Conservation (phyloP, 2,113 vertebrate genomes). For the Zosterops hypoxanthus region DNA sequence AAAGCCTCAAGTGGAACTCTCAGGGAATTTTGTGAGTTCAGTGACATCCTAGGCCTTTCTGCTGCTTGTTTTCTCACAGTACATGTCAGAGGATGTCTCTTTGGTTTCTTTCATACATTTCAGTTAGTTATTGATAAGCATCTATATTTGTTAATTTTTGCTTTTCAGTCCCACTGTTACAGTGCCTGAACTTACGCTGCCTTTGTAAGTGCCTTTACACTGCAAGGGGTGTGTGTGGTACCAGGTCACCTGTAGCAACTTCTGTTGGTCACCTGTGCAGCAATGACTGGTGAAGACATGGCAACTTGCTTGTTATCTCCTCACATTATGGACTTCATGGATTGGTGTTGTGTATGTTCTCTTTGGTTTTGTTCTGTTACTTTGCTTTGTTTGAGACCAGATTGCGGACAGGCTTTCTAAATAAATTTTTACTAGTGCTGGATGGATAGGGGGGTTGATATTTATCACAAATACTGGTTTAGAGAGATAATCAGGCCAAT, state of each 20-base stretch:
- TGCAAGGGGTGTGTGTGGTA: neutral
- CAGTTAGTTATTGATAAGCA: neutral
- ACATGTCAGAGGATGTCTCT: neutral
- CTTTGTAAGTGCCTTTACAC: neutral
- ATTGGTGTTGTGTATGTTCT: neutral
- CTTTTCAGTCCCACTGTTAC: neutral
- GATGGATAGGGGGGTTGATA: neutral
- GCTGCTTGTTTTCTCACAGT: neutral
- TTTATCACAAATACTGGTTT: constrained; percentile 45
- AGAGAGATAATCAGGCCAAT: constrained; percentile 58
- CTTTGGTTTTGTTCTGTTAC: neutral
- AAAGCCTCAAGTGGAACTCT: neutral
- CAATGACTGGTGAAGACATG: accelerated
- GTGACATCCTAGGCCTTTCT: neutral
- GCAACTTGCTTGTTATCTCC: neutral
- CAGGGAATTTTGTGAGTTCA: neutral
- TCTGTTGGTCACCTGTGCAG: neutral
- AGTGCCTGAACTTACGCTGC: neutral
- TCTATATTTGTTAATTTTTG: neutral
- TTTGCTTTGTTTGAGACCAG: neutral
- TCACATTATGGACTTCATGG: neutral
- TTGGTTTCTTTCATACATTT: neutral
- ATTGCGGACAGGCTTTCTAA: neutral
- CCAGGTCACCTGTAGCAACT: neutral
- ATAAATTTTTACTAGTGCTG: neutral